phyloP scores from a whole-genome alignment of 2,113 vertebrate species.

The Neogale vison region DNA sequence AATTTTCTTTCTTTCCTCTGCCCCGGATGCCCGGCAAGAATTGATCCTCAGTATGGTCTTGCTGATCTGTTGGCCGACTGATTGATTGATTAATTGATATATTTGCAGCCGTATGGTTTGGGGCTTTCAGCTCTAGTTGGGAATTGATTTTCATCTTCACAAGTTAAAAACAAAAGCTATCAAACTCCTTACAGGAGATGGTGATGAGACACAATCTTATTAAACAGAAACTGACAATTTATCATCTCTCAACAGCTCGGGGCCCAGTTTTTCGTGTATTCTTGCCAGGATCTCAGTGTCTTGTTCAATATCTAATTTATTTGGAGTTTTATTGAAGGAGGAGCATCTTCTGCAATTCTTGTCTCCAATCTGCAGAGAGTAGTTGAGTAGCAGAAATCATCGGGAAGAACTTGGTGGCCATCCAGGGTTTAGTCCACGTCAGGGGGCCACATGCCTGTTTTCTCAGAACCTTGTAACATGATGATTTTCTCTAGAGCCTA shows the following conservation, averaged over 20 bases:
- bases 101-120: conserved; percentile 30
- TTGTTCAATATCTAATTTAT: conserved; percentile 78
- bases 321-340: conserved; percentile 56
- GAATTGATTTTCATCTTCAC: conserved; percentile 75
- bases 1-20: background rate
- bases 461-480: background rate
- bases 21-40: background rate
- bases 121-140: background rate
- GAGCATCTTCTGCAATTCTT: conserved; percentile 26
- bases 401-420: background rate
- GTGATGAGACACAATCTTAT: conserved; percentile 71
- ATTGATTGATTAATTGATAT: conserved; percentile 64
- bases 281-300: conserved; percentile 51
- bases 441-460: background rate
- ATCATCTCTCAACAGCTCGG: conserved; percentile 59
- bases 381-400: background rate
- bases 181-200: conserved; percentile 52
- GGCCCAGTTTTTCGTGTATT: conserved; percentile 2
- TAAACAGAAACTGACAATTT: conserved; percentile 71
- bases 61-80: background rate
- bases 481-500: background rate
- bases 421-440: background rate
- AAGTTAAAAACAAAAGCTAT: conserved; percentile 75
- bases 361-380: conserved; percentile 21
- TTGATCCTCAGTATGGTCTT: background rate